phyloP scores from a whole-genome alignment of 2,113 vertebrate genomes.

The Odontesthes bonariensis region DNA sequence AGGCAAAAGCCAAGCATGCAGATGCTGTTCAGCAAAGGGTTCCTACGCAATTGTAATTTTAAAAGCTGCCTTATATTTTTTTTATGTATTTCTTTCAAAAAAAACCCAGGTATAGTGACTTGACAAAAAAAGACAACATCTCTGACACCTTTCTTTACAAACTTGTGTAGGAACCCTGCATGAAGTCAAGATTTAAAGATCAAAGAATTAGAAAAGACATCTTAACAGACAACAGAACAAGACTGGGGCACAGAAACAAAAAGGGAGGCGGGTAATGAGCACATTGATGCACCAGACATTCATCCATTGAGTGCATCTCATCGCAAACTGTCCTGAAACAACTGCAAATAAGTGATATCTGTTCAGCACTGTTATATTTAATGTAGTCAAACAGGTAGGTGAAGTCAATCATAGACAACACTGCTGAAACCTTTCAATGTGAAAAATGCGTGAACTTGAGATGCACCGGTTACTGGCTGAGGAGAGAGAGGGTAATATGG shows the following conservation, averaged over 20 bases:
- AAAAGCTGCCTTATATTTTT: not conserved
- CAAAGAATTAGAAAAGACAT: conserved; percentile 15
- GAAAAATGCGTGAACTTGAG: conserved; percentile 29
- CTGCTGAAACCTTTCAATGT: not conserved
- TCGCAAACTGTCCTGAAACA: conserved; percentile 49
- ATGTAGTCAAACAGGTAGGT: not conserved
- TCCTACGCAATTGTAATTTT: conserved; percentile 34
- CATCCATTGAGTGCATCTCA: conserved; percentile 55
- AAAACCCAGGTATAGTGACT: not conserved
- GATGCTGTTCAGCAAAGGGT: conserved; percentile 14
- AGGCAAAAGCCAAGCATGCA: conserved; percentile 48
- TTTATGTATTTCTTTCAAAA: not conserved
- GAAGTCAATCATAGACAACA: not conserved
- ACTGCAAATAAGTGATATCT: not conserved
- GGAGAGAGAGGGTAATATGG: conserved; percentile 66
- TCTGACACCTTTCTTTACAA: not conserved
- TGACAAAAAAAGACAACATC: not conserved
- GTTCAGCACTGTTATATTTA: not conserved
- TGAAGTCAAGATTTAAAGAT: not conserved
- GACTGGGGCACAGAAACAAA: conserved; percentile 21
- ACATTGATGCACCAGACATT: conserved; percentile 57
- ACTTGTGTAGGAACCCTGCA: conserved; percentile 53
- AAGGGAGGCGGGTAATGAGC: conserved; percentile 29
- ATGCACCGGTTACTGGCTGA: conserved; percentile 53
- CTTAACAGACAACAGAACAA: conserved; percentile 24